Percentiles rank a stretch among this genome's conserved stretches.
phyloP scores from a whole-genome alignment of 2,888 invertebrate species.

The Byasa hedistus region DNA sequence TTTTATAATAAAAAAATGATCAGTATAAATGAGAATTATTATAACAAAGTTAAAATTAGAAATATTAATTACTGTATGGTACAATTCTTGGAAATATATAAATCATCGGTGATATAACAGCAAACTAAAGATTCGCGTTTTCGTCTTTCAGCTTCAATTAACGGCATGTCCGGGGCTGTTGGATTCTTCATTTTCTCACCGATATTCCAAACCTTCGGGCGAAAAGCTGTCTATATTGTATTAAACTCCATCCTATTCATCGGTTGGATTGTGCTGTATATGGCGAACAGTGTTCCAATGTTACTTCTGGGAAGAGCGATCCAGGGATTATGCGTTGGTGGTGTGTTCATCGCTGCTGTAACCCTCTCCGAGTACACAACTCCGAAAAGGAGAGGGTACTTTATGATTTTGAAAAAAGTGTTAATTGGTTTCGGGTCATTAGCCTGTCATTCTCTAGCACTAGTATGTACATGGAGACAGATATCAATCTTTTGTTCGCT shows the following conservation, averaged over 20 bases:
- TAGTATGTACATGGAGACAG: conserved; percentile 44
- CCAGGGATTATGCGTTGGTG: conserved; percentile 42
- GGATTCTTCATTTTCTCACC: conserved; percentile 42
- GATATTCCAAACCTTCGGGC: conserved; percentile 42
- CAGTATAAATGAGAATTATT: too few species aligned
- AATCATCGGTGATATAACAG: too few species aligned
- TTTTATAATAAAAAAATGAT: too few species aligned
- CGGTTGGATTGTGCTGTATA: conserved; percentile 42
- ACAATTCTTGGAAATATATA: too few species aligned
- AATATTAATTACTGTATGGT: too few species aligned
- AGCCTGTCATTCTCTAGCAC: conserved; percentile 40
- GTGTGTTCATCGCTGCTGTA: conserved; percentile 39
- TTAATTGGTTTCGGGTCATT: conserved; percentile 38
- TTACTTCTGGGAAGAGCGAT: conserved; percentile 41
- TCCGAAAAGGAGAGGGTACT: conserved; percentile 44
- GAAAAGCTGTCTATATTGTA: conserved; percentile 38
- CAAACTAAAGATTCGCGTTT: too few species aligned
- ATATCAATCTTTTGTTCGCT: conserved; percentile 37
- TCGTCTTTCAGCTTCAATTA: conserved; percentile 39
- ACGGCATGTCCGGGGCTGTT: conserved; percentile 41
- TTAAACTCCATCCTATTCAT: conserved; percentile 32
- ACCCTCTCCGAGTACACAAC: conserved; percentile 44
- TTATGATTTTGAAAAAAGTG: conserved; percentile 40
- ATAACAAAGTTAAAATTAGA: too few species aligned
- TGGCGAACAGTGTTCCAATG: conserved; percentile 36